A percentile compares a stretch with the other conserved stretches of the same genome.
These are phyloP conservation scores for Mesaphorura yosii DNA, from an alignment of 1,140 invertebrate species.

Conservation along the genomic window DNA sequence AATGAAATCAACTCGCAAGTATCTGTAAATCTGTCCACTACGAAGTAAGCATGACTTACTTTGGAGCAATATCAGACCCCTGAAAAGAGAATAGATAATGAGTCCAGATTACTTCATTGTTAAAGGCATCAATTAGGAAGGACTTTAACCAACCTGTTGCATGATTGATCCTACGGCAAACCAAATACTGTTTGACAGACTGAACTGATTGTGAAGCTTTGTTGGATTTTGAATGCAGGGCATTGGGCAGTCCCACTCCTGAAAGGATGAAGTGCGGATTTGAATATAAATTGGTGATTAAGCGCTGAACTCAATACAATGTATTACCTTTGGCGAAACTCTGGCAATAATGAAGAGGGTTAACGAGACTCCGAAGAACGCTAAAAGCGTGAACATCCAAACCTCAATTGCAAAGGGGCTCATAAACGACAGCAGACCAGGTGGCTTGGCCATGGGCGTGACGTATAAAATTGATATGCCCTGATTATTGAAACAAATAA, in stretches of 20 bases:
- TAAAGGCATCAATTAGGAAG: no score
- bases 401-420: constrained; percentile 84
- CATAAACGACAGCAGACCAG: constrained; percentile 83
- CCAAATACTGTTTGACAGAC: constrained; percentile 85
- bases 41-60: no score
- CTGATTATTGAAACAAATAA: no score
- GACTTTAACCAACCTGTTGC: no score
- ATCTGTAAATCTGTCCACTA: no score
- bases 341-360: constrained; percentile 85
- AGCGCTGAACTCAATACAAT: no score
- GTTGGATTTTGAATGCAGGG: constrained; percentile 66
- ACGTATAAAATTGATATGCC: constrained; percentile 85
- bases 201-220: constrained; percentile 80
- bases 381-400: constrained; percentile 91
- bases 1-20: no score
- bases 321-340: no score
- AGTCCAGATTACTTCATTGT: no score
- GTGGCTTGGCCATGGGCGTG: constrained; percentile 78
- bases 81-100: no score
- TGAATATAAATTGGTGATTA: no score
- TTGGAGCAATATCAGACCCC: constrained; percentile 77
- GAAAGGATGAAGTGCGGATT: constrained; percentile 83
- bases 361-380: constrained; percentile 82
- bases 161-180: constrained; percentile 87
- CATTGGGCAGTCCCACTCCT: constrained; percentile 82